These are phyloP conservation scores for Hemichromis elongatus DNA, from an alignment of 2,113 vertebrate genomes.

Conservation along the genomic window DNA sequence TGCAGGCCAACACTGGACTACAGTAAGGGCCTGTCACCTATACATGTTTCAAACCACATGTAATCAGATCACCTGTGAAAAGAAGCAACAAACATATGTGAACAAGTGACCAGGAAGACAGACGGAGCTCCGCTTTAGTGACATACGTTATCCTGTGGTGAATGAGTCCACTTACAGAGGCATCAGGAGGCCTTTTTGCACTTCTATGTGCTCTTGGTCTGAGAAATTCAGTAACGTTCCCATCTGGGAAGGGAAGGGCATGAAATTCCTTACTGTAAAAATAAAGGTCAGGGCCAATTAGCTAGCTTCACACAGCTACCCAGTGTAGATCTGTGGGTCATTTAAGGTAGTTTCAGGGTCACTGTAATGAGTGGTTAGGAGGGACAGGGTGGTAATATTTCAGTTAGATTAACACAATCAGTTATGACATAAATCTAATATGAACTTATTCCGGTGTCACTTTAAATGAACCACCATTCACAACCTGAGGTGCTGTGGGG, in stretches of 20 bases:
- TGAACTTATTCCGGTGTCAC: not conserved
- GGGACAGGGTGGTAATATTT: not conserved
- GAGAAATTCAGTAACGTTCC: not conserved
- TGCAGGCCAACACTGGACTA: not conserved
- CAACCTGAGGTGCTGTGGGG: not conserved
- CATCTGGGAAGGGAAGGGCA: not conserved
- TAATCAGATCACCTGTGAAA: not conserved
- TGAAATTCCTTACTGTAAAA: not conserved
- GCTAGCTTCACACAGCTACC: not conserved
- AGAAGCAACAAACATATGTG: not conserved
- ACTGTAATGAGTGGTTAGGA: not conserved
- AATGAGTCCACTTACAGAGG: not conserved
- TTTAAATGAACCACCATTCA: not conserved
- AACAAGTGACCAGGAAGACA: not conserved
- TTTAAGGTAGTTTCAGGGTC: not conserved
- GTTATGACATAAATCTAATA: not conserved
- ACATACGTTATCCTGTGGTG: not conserved
- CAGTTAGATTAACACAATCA: not conserved
- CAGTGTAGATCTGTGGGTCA: not conserved
- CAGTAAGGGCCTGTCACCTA: not conserved
- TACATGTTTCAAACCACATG: not conserved
- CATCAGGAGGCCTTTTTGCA: not conserved
- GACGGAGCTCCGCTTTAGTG: not conserved
- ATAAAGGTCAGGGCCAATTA: not conserved
- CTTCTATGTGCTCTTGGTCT: not conserved